Conservation (phyloP, 2,797 vertebrate species). For the Acomys russatus region DNA sequence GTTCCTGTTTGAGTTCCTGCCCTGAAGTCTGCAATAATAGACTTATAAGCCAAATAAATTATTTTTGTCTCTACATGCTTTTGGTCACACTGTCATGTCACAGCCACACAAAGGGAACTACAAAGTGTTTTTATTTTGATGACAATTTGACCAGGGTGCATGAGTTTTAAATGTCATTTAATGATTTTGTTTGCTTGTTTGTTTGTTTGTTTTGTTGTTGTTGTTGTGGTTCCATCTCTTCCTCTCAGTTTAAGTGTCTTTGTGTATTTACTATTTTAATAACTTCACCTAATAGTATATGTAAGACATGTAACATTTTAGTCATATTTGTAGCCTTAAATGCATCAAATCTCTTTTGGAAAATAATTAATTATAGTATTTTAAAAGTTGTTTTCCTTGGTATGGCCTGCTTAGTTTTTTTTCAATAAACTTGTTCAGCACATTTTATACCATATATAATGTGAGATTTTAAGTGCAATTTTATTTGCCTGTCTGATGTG, state of each 20-base stretch:
- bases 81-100: no score
- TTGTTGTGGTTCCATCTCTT: neutral
- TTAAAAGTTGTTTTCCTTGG: slow-evolving; percentile 35
- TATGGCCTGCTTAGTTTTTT: neutral
- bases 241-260: neutral
- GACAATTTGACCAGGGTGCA: neutral
- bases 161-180: neutral
- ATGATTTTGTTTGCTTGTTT: neutral
- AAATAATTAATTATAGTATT: neutral
- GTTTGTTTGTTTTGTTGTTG: neutral
- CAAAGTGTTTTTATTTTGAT: neutral
- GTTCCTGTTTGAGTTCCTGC: neutral
- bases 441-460: neutral
- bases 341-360: neutral
- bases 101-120: neutral
- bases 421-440: neutral
- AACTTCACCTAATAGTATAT: neutral
- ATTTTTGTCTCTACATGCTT: neutral
- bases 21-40: neutral
- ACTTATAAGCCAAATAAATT: neutral
- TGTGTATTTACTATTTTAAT: slow-evolving; percentile 22
- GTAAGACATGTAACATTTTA: neutral
- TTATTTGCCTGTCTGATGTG: neutral
- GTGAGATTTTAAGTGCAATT: neutral
- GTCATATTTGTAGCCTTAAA: neutral